Evolutionary conservation across 2,797 vertebrate genomes (phyloP).

Genomic region (Gambusia yucatana): DNA sequence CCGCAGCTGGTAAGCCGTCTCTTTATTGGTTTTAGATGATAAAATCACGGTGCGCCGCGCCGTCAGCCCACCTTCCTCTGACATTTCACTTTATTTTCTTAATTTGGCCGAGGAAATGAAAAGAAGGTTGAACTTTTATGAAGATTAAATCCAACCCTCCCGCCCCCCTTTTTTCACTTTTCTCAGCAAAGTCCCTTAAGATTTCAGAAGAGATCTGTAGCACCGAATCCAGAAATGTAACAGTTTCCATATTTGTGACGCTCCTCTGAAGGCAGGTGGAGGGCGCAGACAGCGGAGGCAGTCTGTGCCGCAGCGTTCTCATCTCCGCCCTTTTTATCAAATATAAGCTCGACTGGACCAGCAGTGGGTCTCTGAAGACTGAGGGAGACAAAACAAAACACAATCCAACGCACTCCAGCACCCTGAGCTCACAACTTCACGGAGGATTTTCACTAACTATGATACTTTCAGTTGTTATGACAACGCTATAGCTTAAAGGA

Average conservation of each 20-base stretch:
- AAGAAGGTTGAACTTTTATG: neutral
- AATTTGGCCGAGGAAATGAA: neutral
- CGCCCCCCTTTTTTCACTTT: neutral
- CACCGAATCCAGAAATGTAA: neutral
- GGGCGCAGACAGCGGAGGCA: neutral
- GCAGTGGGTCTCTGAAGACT: neutral
- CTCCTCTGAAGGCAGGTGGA: neutral
- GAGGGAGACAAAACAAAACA: neutral
- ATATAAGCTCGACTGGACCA: neutral
- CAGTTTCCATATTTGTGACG: neutral
- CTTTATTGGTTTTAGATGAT: neutral
- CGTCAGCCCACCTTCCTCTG: neutral
- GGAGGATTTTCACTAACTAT: too few species aligned
- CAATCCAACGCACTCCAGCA: neutral
- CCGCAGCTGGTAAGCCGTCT: conserved; percentile 8
- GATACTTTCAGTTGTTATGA: too few species aligned
- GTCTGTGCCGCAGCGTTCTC: neutral
- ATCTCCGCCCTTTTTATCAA: neutral
- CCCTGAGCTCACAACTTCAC: too few species aligned
- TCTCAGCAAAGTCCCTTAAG: neutral
- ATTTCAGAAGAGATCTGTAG: conserved; percentile 10
- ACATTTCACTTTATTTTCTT: conserved; percentile 2
- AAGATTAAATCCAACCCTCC: neutral
- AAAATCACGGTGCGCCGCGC: neutral
- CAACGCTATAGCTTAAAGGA: too few species aligned